These are phyloP conservation scores for Drosophila triauraria DNA, from an alignment of 1,140 invertebrate species.

Conservation along the genomic window DNA sequence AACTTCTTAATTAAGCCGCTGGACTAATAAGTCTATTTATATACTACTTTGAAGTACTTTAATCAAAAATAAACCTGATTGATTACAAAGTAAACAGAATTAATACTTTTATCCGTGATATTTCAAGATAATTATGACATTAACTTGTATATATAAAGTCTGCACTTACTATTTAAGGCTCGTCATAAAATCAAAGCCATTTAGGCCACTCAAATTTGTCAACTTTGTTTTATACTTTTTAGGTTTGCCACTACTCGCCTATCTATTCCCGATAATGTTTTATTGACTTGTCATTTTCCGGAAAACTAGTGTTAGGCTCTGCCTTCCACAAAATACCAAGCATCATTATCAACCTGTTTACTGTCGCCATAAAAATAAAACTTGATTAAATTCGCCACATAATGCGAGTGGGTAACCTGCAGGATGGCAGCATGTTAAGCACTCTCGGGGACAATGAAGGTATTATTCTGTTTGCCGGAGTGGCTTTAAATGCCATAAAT, in stretches of 20 bases:
- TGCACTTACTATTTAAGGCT: neutral
- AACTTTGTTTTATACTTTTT: constrained; percentile 2
- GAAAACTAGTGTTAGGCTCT: neutral
- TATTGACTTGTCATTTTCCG: constrained; percentile 15
- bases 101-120: neutral
- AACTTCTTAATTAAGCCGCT: neutral
- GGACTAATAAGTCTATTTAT: neutral
- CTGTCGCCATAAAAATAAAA: constrained; percentile 30
- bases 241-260: neutral
- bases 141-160: neutral
- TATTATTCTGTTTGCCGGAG: constrained; percentile 46
- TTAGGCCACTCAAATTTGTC: neutral
- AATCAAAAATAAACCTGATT: neutral
- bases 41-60: no score
- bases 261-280: constrained; percentile 9
- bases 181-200: constrained; percentile 4
- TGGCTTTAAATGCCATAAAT: constrained; percentile 66
- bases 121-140: neutral
- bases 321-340: constrained; percentile 1
- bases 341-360: constrained; percentile 27
- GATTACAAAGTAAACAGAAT: neutral
- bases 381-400: constrained; percentile 37
- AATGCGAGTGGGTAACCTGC: constrained; percentile 27
- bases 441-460: constrained; percentile 36
- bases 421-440: constrained; percentile 19